Evolutionary conservation across 1,140 invertebrate species (phyloP), one percentile per base, ranked within the genome.

Genomic region (Zaprionus nigranus): DNA sequence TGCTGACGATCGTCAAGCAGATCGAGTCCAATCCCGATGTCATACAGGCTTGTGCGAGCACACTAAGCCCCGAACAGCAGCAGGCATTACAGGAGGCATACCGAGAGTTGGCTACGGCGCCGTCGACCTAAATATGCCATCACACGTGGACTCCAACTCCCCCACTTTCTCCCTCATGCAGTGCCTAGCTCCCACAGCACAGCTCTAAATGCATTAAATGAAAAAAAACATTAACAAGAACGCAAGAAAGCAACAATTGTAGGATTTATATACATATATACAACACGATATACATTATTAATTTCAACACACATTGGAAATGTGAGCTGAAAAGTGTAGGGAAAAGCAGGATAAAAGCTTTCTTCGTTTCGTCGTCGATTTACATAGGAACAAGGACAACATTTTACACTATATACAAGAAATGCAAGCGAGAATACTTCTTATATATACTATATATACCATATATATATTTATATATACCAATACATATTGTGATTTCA

Each of bases 11-110:
- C 72, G 94, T 97, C 63, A 94, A 94, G 91, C 95, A 96, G 92
- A 94, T 96, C 69, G 95, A 96, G 68, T 83, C 88, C 54, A 98
- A 97, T 93, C 95, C 95, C 56, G 95, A 97, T 60, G 94, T 98
- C 77, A 98, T 98, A 93, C 96, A 97, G 93, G 95, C 95, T 7
- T 97, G 97, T 82, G 94, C 98, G 71, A 94, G 94, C 81, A 94
- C 95, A 73, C 93, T 99, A 78, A 95, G 95, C 65, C 93, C 95
- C 30, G 96, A 98, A 78, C 96, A 98, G 92, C 96, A 98, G 92
- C 95, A 96, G 88, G 97, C 96, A 20, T 93, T 99, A 69, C 95
- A 97, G 90, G 93, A 95, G 67, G 96, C 96, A 46, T 92, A 92
- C 61, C 82, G 86, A 62, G 92, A 92, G 64, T 53, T 92, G 67